Conservation (phyloP, 2,113 vertebrate genomes). For the Forbesichthys agassizii region DNA sequence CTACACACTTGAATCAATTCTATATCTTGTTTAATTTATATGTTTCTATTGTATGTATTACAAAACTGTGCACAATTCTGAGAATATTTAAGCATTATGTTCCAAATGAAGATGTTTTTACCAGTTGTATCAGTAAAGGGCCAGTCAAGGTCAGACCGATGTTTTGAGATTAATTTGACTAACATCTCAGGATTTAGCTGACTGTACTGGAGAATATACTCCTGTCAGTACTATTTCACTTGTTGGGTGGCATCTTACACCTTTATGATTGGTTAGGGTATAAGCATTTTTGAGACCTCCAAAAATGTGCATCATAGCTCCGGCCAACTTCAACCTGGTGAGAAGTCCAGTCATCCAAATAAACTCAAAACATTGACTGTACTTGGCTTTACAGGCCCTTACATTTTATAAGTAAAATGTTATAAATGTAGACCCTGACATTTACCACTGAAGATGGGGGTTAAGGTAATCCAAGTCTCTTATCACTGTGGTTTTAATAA, state of each 20-base stretch:
- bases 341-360: no score
- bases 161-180: no score
- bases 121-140: conserved; percentile 51
- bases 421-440: conserved; percentile 44
- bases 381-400: conserved; percentile 3
- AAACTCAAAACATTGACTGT: no score
- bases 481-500: conserved; percentile 74
- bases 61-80: conserved; percentile 58
- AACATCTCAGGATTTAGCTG: no score
- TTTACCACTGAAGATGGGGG: conserved; percentile 46
- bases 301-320: no score
- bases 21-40: conserved; percentile 45
- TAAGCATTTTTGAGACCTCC: no score
- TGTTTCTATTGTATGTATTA: conserved; percentile 66
- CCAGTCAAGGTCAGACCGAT: no score
- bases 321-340: no score
- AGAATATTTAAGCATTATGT: conserved; percentile 55
- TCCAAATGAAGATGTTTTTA: conserved; percentile 62
- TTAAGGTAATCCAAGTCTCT: conserved; percentile 48
- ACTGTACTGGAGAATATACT: no score
- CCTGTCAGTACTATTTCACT: no score
- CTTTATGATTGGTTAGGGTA: no score
- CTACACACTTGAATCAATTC: conserved; percentile 41
- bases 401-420: conserved; percentile 59
- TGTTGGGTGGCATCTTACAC: no score